Evolutionary conservation across 2,113 vertebrate genomes (phyloP).

Genomic region (Spheniscus mendiculus): DNA sequence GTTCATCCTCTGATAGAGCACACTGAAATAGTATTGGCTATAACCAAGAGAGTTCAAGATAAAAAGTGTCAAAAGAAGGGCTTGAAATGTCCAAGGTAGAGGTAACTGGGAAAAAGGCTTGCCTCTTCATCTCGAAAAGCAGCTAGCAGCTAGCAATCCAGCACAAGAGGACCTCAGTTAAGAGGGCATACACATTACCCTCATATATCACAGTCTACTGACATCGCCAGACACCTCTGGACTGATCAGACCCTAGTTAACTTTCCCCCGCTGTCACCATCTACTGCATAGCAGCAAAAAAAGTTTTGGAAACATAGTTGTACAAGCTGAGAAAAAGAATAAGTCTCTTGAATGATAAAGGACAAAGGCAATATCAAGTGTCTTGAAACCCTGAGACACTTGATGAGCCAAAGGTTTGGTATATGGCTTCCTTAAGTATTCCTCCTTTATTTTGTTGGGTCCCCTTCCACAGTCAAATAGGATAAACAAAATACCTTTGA

Average conservation of each 20-base stretch:
- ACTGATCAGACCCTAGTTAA: not conserved
- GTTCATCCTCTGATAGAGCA: not conserved
- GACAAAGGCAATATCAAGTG: not conserved
- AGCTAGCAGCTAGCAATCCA: not conserved
- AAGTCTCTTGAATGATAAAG: not conserved
- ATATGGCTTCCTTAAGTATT: not conserved
- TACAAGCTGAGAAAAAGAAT: not conserved
- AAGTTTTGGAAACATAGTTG: not conserved
- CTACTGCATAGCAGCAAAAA: not conserved
- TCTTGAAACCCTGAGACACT: not conserved
- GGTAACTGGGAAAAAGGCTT: not conserved
- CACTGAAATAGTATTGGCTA: not conserved
- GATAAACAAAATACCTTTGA: not conserved
- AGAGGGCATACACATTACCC: not conserved
- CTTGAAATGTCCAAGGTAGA: not conserved
- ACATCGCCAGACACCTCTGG: not conserved
- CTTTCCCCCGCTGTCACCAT: fast-evolving
- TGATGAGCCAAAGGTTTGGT: not conserved
- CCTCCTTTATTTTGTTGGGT: not conserved
- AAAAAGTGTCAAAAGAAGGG: not conserved
- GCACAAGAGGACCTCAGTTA: not conserved
- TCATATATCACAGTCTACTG: not conserved
- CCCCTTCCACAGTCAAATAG: not conserved
- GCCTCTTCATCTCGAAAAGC: not conserved
- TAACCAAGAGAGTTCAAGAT: not conserved